A percentile compares a stretch with the other conserved stretches of the same genome.
Conservation (phyloP, 2,113 vertebrate genomes). For the Nerophis ophidion region DNA sequence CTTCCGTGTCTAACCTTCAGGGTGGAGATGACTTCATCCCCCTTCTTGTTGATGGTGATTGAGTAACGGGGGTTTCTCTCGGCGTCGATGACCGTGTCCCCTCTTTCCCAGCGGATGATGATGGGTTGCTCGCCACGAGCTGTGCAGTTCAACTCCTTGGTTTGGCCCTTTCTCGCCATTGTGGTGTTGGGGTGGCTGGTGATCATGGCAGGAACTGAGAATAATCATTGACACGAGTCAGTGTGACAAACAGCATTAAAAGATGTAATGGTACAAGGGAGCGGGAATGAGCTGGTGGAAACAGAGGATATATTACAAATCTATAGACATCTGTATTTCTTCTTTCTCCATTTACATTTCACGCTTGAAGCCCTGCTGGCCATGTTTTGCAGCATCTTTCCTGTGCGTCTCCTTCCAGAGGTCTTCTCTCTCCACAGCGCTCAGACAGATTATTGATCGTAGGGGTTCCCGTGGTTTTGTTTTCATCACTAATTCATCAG, state of each 20-base stretch:
- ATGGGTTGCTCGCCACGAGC: slow-evolving; percentile 93
- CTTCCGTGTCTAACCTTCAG: slow-evolving; percentile 78
- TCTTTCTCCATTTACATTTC: slow-evolving; percentile 55
- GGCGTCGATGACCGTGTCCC: slow-evolving; percentile 93
- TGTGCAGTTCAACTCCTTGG: slow-evolving; percentile 95
- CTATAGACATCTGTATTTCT: slow-evolving; percentile 53
- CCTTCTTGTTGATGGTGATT: slow-evolving; percentile 93
- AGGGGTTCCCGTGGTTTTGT: slow-evolving; percentile 72
- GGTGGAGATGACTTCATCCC: slow-evolving; percentile 94
- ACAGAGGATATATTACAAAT: slow-evolving; percentile 46
- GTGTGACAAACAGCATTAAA: slow-evolving; percentile 31
- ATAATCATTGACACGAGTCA: slow-evolving; percentile 39
- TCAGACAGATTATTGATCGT: slow-evolving; percentile 66
- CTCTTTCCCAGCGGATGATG: slow-evolving; percentile 99
- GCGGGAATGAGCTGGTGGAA: slow-evolving; percentile 33
- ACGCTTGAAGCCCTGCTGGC: slow-evolving; percentile 53
- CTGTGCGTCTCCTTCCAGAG: slow-evolving; percentile 17
- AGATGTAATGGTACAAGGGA: slow-evolving; percentile 44
- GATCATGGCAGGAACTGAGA: slow-evolving; percentile 94
- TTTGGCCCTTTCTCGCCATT: slow-evolving; percentile 95
- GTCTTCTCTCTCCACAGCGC: slow-evolving; percentile 33
- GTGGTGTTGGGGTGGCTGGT: slow-evolving; percentile 98
- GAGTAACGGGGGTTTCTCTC: slow-evolving; percentile 91
- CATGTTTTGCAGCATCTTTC: slow-evolving; percentile 25
- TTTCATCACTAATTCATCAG: slow-evolving; percentile 77